Conservation (phyloP, 1,140 invertebrate species). For the Vollenhovia emeryi region DNA sequence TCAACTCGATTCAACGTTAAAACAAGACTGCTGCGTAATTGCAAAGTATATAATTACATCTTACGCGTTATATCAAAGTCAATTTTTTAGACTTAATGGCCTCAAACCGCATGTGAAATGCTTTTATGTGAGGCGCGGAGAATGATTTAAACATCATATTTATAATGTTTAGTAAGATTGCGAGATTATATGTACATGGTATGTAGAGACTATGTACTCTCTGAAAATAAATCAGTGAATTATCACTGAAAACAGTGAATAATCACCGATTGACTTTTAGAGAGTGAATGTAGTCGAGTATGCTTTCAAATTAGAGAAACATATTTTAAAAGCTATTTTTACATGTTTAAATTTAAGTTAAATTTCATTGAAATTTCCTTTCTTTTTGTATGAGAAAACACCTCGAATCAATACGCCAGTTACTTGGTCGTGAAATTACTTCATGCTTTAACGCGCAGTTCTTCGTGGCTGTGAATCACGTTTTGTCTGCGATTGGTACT, state of each 20-base stretch:
- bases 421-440: constrained; percentile 27
- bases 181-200: background rate
- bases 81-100: background rate
- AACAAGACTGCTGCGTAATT: constrained; percentile 8
- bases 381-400: background rate
- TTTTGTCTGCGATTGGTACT: background rate
- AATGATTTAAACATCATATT: background rate
- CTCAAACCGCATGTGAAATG: background rate
- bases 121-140: background rate
- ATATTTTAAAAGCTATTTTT: constrained; percentile 3
- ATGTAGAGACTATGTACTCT: too few relatives aligned
- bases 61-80: constrained; percentile 24
- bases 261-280: too few relatives aligned
- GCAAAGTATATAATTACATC: constrained; percentile 32
- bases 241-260: too few relatives aligned
- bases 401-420: background rate
- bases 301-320: background rate
- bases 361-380: background rate
- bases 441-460: constrained; percentile 28
- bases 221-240: too few relatives aligned
- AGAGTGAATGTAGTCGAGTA: too few relatives aligned
- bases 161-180: background rate
- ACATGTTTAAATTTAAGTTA: background rate
- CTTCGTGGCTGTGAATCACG: background rate
- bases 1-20: constrained; percentile 17